Percentiles rank a stretch among this genome's conserved stretches.
These are phyloP conservation scores for Tympanoctomys barrerae DNA, from an alignment of 2,797 vertebrate species.

Conservation along the genomic window DNA sequence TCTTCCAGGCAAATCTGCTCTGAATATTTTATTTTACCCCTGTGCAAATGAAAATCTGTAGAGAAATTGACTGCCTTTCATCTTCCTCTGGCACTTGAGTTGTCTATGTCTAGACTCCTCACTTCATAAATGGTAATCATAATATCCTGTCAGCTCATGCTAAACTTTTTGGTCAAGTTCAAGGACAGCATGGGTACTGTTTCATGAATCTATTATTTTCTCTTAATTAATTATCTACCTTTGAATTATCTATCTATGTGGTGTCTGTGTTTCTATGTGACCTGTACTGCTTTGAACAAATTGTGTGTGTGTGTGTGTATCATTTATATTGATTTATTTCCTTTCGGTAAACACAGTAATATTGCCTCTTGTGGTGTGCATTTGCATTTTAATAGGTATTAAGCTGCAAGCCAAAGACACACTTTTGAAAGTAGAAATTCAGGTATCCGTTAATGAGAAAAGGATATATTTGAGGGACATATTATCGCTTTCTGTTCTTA, in stretches of 20 bases:
- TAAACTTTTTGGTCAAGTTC: constrained; percentile 16
- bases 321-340: constrained; percentile 58
- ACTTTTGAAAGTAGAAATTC: constrained; percentile 65
- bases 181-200: neutral
- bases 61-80: neutral
- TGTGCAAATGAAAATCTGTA: neutral
- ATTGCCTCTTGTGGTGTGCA: constrained; percentile 46
- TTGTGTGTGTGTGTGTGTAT: neutral
- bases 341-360: constrained; percentile 49
- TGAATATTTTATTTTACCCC: constrained; percentile 44
- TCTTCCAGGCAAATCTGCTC: constrained; percentile 14
- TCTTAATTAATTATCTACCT: neutral
- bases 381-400: constrained; percentile 70
- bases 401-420: constrained; percentile 49
- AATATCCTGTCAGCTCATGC: neutral
- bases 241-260: constrained; percentile 20
- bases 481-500: constrained; percentile 4
- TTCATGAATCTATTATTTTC: neutral
- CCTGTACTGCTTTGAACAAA: constrained; percentile 3
- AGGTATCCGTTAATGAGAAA: constrained; percentile 54
- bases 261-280: neutral
- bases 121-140: neutral
- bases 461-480: neutral
- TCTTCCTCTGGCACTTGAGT: neutral
- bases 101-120: neutral